Evolutionary conservation across 2,113 vertebrate species (phyloP), one percentile per base, ranked within the genome.

Genomic region (Ochotona princeps): DNA sequence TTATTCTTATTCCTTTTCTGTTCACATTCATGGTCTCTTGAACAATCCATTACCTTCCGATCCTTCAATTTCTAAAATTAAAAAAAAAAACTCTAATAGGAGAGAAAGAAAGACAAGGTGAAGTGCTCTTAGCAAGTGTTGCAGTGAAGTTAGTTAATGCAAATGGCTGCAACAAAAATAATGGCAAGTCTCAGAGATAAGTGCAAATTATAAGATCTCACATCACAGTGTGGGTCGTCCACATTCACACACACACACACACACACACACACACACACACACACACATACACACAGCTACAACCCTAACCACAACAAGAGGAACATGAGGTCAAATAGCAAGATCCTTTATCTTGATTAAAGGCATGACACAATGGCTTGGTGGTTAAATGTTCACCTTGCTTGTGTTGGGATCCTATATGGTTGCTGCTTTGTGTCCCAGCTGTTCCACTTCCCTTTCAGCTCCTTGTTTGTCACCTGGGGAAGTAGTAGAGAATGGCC

Each of bases 81-180:
- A 30, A 13, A 25, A 28, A 47, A 85, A 67, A 44, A 11, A n/a
- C 7, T 73, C 10, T 5, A 13, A 38, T 8, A 3, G 1, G 7
- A 54, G 2, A 4, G 13, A 3, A 66, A 28, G 60, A 44, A 32
- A 38, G 32, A 47, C 12, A 8, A 35, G 4, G 3, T 47, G 11
- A 74, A 10, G 3, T 14, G 1, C 18, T 38, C 28, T 26, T 3
- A 12, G n/a, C 3, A 3, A 51, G 0, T 26, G 15, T 12, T 51
- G 23, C 10, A 1, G 13, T 80, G 10, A 15, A 76, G 9, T 66
- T 8, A 21, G 7, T 0, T 13, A 18, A 32, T 2, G 26, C n/a
- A 28, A 91, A 13, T 35, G 15, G 28, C 10, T 60, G 8, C 4
- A 66, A 28, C 44, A 73, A 69, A 91, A 79, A 35, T 38, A 76